These are phyloP conservation scores for Polyploca ridens DNA, from an alignment of 2,888 invertebrate genomes.

Conservation along the genomic window DNA sequence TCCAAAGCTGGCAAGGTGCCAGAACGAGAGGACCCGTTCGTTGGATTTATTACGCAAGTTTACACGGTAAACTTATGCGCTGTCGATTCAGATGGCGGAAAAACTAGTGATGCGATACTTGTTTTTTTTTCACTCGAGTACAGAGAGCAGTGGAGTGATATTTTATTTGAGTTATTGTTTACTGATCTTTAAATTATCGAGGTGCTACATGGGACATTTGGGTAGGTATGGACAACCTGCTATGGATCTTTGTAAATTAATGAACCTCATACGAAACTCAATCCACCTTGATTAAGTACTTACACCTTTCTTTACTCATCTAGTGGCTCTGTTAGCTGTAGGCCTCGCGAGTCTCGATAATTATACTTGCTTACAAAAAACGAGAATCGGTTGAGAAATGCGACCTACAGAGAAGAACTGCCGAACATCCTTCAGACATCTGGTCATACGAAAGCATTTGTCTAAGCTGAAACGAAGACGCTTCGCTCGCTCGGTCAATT, in stretches of 20 bases:
- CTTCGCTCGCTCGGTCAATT: too few species aligned
- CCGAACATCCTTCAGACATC: too few species aligned
- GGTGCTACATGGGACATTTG: background rate
- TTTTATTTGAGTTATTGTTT: conserved; percentile 3
- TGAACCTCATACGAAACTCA: too few species aligned
- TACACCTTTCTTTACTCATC: too few species aligned
- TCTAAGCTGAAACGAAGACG: too few species aligned
- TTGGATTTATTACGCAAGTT: conserved; percentile 32
- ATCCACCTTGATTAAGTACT: too few species aligned
- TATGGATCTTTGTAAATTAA: background rate
- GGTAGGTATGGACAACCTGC: background rate
- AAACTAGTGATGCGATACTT: background rate
- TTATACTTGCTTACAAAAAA: too few species aligned
- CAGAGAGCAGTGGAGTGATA: background rate
- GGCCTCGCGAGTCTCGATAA: too few species aligned
- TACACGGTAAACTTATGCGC: conserved; percentile 19
- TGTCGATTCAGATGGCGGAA: conserved; percentile 27
- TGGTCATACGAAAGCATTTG: too few species aligned
- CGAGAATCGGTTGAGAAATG: too few species aligned
- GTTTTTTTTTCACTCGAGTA: background rate
- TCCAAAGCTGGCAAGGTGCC: conserved; percentile 24
- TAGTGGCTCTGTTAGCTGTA: too few species aligned
- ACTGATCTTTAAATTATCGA: background rate
- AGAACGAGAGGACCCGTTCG: conserved; percentile 19
- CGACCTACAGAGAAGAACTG: too few species aligned